Percentiles rank a stretch among this genome's conserved stretches.
Conservation (phyloP, 2,113 vertebrate species). For the Psephotus haematonotus region DNA sequence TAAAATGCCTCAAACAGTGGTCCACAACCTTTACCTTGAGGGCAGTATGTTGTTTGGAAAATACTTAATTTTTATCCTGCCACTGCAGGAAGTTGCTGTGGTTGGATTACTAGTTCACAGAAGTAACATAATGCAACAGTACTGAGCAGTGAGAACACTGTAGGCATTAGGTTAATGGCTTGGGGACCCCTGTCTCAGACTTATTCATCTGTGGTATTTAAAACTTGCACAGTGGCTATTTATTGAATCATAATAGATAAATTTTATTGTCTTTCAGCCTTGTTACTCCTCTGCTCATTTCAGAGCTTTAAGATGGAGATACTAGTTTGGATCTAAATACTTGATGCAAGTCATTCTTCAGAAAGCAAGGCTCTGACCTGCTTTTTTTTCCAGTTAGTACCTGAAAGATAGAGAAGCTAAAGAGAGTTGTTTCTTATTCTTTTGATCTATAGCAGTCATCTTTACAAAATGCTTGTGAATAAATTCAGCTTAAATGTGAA, state of each 20-base stretch:
- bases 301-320: neutral
- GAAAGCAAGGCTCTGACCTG: neutral
- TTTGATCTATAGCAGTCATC: neutral
- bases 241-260: neutral
- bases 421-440: neutral
- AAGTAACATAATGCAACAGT: neutral
- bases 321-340: neutral
- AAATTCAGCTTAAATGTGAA: neutral
- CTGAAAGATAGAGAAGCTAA: neutral
- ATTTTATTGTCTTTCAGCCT: neutral
- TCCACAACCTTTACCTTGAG: neutral
- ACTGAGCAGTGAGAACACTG: no score
- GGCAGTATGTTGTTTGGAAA: neutral
- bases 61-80: neutral
- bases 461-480: neutral
- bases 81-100: neutral
- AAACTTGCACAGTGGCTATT: neutral
- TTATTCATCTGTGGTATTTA: neutral
- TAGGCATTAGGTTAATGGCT: neutral
- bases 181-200: neutral
- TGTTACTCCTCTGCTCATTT: neutral
- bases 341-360: neutral
- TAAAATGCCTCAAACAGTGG: neutral
- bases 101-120: neutral
- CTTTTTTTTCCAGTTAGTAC: neutral